Conservation (phyloP, 2,888 invertebrate genomes). For the Erpobdella octoculata region DNA sequence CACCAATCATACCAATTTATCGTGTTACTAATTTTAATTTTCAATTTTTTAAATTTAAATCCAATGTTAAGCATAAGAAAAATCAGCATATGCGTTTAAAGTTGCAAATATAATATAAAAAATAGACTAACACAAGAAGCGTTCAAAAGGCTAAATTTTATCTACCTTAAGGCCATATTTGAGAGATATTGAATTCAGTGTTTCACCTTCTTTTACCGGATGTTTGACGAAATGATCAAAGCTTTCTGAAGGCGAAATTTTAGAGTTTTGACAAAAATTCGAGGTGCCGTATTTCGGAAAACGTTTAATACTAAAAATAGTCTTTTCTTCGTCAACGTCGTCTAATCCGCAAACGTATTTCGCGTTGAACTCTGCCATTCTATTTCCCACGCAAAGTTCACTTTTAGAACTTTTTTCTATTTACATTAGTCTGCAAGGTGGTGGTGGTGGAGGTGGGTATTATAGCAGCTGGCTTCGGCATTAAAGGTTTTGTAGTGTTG, state of each 20-base stretch:
- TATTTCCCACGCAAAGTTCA: too few relatives aligned
- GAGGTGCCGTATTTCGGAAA: constrained; percentile 25
- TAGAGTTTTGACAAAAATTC: background rate
- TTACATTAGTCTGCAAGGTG: too few relatives aligned
- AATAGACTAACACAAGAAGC: too few relatives aligned
- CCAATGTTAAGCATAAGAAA: too few relatives aligned
- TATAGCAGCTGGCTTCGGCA: too few relatives aligned
- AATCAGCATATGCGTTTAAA: too few relatives aligned
- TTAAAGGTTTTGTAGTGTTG: too few relatives aligned
- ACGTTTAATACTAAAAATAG: background rate
- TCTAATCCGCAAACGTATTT: background rate
- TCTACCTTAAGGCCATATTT: constrained; percentile 26
- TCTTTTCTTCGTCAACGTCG: constrained; percentile 13
- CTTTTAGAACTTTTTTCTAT: too few relatives aligned
- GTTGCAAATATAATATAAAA: too few relatives aligned
- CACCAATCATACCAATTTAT: background rate
- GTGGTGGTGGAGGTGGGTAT: too few relatives aligned
- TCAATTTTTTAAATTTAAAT: background rate
- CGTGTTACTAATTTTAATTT: background rate
- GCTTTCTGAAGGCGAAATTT: background rate
- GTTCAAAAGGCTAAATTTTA: too few relatives aligned
- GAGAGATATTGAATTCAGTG: constrained; percentile 18
- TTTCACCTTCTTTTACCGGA: constrained; percentile 3
- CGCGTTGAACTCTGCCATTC: constrained; percentile 2
- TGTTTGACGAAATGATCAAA: constrained; percentile 18